Evolutionary conservation across 2,888 invertebrate genomes (phyloP), one percentile per base, ranked within the genome.

Genomic region (Lissocephala sabroskyi): DNA sequence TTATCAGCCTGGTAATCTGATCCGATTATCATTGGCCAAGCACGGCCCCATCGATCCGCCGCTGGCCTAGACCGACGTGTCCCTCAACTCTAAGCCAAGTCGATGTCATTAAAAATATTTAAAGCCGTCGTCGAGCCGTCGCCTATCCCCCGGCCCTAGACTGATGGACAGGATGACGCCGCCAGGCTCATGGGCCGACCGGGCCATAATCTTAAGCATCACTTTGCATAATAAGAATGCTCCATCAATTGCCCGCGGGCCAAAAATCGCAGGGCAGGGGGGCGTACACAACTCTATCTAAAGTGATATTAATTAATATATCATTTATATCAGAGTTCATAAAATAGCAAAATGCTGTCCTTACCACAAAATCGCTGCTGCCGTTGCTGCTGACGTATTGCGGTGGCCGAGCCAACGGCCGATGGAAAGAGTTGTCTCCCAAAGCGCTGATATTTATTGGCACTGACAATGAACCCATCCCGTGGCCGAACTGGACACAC

Each of bases 181-280:
- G 14, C 9, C 29, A n/a, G 23, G 7, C 7, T 23, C 4, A 23
- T 23, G 7, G 23, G 4, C 23, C 3, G 23, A 7, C 51, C 64
- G 46, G 54, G 61, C 60, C 62, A 73, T 74, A 74, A 73, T 73
- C 71, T 75, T 74, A 73, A 73, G 74, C 78, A 79, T 80, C 79
- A 79, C 75, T 79, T 79, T 79, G 77, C 79, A 79, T 79, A 77
- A 79, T 63, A 75, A 70, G 76, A 77, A 80, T 74, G 79, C 78
- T 79, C 70, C 79, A 79, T 80, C 79, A 80, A 80, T 79, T 73
- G 28, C 2, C 41, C 23, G 30, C 14, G 9, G 32, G 16, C 19
- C 18, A 32, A 11, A n/a, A n/a, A n/a, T n/a, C n/a, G n/a, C n/a
- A n/a, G n/a, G n/a, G n/a, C n/a, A n/a, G n/a, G n/a, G 28, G 35